Evolutionary conservation across 1,140 invertebrate genomes (phyloP), one percentile per base, ranked within the genome.

Genomic region (Sitobion miscanthi): DNA sequence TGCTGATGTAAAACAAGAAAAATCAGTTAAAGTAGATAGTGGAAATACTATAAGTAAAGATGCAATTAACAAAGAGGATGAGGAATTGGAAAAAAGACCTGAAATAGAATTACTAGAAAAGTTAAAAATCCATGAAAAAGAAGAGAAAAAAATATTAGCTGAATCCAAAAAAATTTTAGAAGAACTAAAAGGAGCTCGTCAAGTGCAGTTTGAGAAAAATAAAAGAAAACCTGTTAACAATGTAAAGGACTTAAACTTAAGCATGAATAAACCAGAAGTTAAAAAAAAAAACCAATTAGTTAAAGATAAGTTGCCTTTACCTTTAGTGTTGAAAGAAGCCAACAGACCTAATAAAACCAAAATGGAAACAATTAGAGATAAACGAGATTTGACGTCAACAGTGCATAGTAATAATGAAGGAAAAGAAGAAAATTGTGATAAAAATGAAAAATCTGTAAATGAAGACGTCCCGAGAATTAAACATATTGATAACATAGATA

Each of bases 161-260:
- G 96, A 96, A 94, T 96, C 96, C 93, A 96, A 96, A 93, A 95
- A 96, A 94, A 96, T 96, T 94, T 94, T 96, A 54, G 95, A 96
- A 93, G 95, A 96, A 94, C 95, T 96, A 69, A 95, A 96, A 94
- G 95, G 96, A 94, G 94, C 96, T n/a, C 94, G 95, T 82, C 54
- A 90, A 69, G 94, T 93, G 62, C 93, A 94, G 54, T 93, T 85
- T 93, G 49, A 94, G 95, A 82, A 95, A 95, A 94, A 96, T 95
- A 94, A 94, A 95, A 38, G 95, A 95, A 93, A 93, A 94, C 30
- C 94, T 94, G 49, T 94, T 94, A 23, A 95, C 94, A 14, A 88
- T 77, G 14, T 90, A 35, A 91, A 54, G 25, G 45, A 57, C 0
- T 38, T 47, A 14, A 85, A 93, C 6, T 20, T 21, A 6, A 86